These are phyloP conservation scores for Cheilosia impressa DNA, from an alignment of 2,888 invertebrate genomes.

Conservation along the genomic window DNA sequence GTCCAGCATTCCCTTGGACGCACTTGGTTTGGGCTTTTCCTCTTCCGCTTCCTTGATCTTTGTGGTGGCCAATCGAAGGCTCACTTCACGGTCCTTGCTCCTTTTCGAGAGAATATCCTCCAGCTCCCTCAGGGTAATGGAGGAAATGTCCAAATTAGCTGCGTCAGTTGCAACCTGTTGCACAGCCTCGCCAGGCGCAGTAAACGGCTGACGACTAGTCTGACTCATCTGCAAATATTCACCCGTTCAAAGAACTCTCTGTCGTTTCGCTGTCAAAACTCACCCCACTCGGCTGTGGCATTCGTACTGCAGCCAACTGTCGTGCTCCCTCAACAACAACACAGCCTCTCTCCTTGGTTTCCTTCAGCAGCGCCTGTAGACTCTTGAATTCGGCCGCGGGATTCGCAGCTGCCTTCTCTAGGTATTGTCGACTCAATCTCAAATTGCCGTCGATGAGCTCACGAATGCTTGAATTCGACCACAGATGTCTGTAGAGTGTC, in stretches of 20 bases:
- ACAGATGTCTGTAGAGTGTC: slow-evolving; percentile 85
- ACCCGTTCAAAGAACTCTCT: neutral
- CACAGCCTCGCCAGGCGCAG: neutral
- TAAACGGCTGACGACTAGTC: slow-evolving; percentile 39
- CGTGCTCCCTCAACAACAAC: slow-evolving; percentile 89
- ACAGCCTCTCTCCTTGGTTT: slow-evolving; percentile 86
- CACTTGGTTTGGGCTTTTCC: slow-evolving; percentile 14
- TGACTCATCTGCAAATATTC: slow-evolving; percentile 74
- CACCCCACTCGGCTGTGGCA: slow-evolving; percentile 67
- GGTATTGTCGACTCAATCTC: slow-evolving; percentile 76
- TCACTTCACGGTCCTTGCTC: slow-evolving; percentile 80
- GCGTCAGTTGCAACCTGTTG: slow-evolving; percentile 77
- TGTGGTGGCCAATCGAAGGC: slow-evolving; percentile 79
- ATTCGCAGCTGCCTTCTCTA: slow-evolving; percentile 78
- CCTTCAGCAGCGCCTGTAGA: slow-evolving; percentile 84
- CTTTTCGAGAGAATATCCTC: slow-evolving; percentile 82
- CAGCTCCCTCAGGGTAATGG: slow-evolving; percentile 82
- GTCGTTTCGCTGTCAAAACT: neutral
- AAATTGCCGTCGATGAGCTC: slow-evolving; percentile 81
- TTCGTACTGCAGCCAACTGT: slow-evolving; percentile 84
- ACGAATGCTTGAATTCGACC: slow-evolving; percentile 89
- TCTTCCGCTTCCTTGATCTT: slow-evolving; percentile 76
- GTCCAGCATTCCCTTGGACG: slow-evolving; percentile 67
- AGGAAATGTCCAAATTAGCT: slow-evolving; percentile 82
- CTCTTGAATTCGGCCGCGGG: slow-evolving; percentile 81